phyloP scores from a whole-genome alignment of 2,888 invertebrate species.

The Eugnorisma glareosa region DNA sequence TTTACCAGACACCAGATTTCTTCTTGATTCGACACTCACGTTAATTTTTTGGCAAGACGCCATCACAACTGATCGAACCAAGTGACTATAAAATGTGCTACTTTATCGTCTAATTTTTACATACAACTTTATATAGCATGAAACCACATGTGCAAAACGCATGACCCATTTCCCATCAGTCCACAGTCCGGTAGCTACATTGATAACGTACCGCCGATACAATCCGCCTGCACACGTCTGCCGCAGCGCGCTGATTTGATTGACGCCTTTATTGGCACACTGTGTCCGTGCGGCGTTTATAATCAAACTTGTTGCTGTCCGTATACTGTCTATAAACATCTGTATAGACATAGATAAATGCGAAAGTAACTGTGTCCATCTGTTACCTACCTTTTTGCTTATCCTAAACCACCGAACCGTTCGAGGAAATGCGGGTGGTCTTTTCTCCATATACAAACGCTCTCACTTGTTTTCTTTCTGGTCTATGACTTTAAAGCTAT shows the following conservation, averaged over 20 bases:
- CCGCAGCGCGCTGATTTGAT: conserved; percentile 31
- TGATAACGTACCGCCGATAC: not conserved
- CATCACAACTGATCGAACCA: not conserved
- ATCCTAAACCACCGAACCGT: not conserved
- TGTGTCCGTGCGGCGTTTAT: not conserved
- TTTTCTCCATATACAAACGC: too few relatives aligned
- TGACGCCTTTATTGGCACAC: conserved; percentile 28
- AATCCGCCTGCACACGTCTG: conserved; percentile 2
- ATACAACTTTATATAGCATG: too few relatives aligned
- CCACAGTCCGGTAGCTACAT: not conserved
- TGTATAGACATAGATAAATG: not conserved
- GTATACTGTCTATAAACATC: not conserved
- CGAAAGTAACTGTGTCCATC: not conserved
- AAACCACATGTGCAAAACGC: not conserved
- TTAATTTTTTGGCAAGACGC: not conserved
- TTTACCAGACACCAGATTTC: not conserved
- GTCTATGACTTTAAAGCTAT: too few relatives aligned
- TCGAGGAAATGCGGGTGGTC: too few relatives aligned
- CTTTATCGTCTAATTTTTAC: not conserved
- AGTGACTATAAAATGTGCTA: not conserved
- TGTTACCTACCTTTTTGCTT: not conserved
- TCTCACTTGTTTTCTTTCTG: too few relatives aligned
- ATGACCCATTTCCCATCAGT: conserved; percentile 12
- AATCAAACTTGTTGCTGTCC: conserved; percentile 24
- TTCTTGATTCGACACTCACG: not conserved